A percentile compares a stretch with the other conserved stretches of the same genome.
phyloP scores from a whole-genome alignment of 1,140 invertebrate species.

The Drosophila kanapiae region DNA sequence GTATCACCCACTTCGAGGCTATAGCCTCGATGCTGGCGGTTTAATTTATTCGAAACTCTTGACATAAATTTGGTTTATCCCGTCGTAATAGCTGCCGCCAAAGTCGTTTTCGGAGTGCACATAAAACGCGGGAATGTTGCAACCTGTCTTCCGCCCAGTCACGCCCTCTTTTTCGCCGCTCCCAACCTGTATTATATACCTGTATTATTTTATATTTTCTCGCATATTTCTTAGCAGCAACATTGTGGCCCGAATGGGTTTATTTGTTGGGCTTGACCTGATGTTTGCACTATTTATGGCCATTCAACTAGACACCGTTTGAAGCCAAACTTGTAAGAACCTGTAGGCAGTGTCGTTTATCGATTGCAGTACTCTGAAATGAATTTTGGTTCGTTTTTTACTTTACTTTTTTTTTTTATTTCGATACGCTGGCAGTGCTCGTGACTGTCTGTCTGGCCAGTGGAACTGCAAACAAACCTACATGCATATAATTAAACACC shows the following conservation, averaged over 20 bases:
- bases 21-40: background rate
- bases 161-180: constrained; percentile 9
- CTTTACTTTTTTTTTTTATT: background rate
- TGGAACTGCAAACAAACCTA: constrained; percentile 1
- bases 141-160: constrained; percentile 54
- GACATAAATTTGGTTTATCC: constrained; percentile 75
- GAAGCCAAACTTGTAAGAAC: constrained; percentile 11
- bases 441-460: constrained; percentile 2
- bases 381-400: constrained; percentile 25
- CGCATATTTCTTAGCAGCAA: constrained; percentile 32
- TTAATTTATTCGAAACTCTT: constrained; percentile 54
- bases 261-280: constrained; percentile 37
- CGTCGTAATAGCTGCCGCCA: constrained; percentile 56
- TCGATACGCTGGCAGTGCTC: background rate
- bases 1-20: constrained; percentile 9
- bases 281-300: constrained; percentile 60
- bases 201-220: background rate
- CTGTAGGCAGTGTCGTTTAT: constrained; percentile 25
- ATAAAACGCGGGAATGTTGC: constrained; percentile 52
- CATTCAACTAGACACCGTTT: constrained; percentile 40
- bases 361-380: constrained; percentile 47
- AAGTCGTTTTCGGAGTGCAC: constrained; percentile 29
- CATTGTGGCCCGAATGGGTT: constrained; percentile 51
- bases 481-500: constrained; percentile 59
- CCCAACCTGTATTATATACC: background rate